phyloP scores from a whole-genome alignment of 1,140 invertebrate genomes.

The Dendroctonus ponderosae region DNA sequence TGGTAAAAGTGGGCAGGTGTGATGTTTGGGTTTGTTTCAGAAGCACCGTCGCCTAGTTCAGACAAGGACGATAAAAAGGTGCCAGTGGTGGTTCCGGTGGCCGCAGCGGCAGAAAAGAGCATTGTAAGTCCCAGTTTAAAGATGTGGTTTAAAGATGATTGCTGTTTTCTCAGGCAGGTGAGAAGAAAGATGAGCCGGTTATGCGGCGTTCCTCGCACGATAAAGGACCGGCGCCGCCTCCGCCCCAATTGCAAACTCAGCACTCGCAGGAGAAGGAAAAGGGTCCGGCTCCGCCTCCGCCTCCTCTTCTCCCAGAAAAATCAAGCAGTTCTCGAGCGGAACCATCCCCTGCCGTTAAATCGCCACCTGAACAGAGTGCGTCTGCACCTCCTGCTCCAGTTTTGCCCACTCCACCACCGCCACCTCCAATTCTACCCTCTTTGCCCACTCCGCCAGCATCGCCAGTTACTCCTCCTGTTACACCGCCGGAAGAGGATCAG shows the following conservation, averaged over 20 bases:
- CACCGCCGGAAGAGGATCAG: slow-evolving; percentile 33
- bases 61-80: slow-evolving; percentile 47
- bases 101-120: slow-evolving; percentile 54
- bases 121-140: slow-evolving; percentile 46
- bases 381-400: slow-evolving; percentile 41
- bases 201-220: slow-evolving; percentile 52
- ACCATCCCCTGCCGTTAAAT: slow-evolving; percentile 34
- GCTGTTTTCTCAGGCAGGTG: slow-evolving; percentile 36
- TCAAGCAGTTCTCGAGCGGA: slow-evolving; percentile 49
- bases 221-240: slow-evolving; percentile 64
- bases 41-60: slow-evolving; percentile 10
- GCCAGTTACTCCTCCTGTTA: slow-evolving; percentile 47
- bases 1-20: background rate
- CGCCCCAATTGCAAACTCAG: slow-evolving; percentile 45
- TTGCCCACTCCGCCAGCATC: slow-evolving; percentile 55
- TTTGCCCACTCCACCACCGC: slow-evolving; percentile 49
- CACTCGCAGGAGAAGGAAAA: slow-evolving; percentile 54
- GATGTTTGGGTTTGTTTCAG: slow-evolving; percentile 10
- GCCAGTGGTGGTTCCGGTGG: slow-evolving; percentile 30
- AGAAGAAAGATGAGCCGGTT: slow-evolving; percentile 55
- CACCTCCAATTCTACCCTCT: slow-evolving; percentile 46
- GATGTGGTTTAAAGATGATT: background rate
- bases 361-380: slow-evolving; percentile 1
- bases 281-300: slow-evolving; percentile 55
- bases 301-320: slow-evolving; percentile 36